Evolutionary conservation across 2,888 invertebrate genomes (phyloP).

Genomic region (Bugula neritina): DNA sequence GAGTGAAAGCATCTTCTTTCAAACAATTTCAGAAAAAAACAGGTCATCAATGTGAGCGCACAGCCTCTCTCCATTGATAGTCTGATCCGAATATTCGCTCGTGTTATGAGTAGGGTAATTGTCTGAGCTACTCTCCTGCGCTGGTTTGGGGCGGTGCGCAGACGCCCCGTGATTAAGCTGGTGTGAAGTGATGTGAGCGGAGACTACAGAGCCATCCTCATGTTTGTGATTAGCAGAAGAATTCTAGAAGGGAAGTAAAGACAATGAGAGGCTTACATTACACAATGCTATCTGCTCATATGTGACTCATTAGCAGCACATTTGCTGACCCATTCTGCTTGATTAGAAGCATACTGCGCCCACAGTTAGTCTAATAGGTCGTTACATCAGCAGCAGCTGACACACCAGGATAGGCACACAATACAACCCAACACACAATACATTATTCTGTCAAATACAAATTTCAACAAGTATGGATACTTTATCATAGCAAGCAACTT

Average conservation of each 20-base stretch:
- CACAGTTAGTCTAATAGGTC: no score
- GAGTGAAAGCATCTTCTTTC: background rate
- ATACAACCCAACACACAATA: no score
- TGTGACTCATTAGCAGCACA: background rate
- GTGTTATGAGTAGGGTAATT: slow-evolving; percentile 17
- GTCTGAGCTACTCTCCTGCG: slow-evolving; percentile 5
- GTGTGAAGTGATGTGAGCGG: background rate
- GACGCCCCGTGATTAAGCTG: background rate
- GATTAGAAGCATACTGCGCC: no score
- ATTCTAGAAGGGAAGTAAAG: slow-evolving; percentile 24
- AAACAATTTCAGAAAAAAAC: slow-evolving; percentile 13
- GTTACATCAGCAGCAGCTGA: no score
- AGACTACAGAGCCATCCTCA: background rate
- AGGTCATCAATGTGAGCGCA: slow-evolving; percentile 24
- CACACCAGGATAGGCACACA: no score
- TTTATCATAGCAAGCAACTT: no score
- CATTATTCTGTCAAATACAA: no score
- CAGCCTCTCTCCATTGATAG: slow-evolving; percentile 1
- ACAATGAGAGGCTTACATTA: background rate
- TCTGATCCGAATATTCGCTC: slow-evolving; percentile 10
- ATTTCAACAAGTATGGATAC: no score
- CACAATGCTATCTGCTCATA: background rate
- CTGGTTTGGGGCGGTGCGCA: background rate
- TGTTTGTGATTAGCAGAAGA: slow-evolving; percentile 14
- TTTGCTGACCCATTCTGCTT: background rate